Conservation (phyloP, 92 coral and sea anemone genomes). For the Phymanthus crucifer region DNA sequence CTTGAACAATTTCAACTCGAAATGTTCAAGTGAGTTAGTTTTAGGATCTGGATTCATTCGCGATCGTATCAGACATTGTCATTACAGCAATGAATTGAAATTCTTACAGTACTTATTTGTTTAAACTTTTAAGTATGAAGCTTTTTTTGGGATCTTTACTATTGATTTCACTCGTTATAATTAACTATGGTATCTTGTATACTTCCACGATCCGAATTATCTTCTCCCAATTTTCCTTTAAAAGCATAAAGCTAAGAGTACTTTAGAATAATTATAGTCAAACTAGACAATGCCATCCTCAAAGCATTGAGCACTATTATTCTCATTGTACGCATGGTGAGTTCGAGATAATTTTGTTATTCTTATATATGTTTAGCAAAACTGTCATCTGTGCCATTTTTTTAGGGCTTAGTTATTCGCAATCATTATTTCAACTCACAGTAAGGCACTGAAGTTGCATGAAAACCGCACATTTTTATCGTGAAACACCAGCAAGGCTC, state of each 20-base stretch:
- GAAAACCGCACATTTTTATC: not conserved
- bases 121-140: not conserved
- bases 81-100: not conserved
- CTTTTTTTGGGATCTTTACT: not conserved
- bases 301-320: conserved; percentile 9
- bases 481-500: conserved; percentile 5
- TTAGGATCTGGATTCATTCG: not conserved
- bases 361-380: conserved; percentile 43
- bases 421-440: conserved; percentile 14
- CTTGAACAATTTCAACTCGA: conserved; percentile 2
- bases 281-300: not conserved
- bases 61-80: not conserved
- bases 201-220: not conserved
- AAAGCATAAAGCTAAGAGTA: conserved; percentile 16
- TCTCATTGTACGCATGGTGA: conserved; percentile 23
- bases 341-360: conserved; percentile 24
- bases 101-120: conserved; percentile 1
- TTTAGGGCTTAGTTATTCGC: conserved; percentile 13
- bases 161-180: not conserved
- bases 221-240: not conserved
- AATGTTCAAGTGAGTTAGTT: too few relatives aligned
- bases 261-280: not conserved
- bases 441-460: not conserved
- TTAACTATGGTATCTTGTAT: not conserved
- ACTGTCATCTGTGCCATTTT: conserved; percentile 14